phyloP scores from a whole-genome alignment of 2,113 vertebrate genomes.

The Alethe diademata region DNA sequence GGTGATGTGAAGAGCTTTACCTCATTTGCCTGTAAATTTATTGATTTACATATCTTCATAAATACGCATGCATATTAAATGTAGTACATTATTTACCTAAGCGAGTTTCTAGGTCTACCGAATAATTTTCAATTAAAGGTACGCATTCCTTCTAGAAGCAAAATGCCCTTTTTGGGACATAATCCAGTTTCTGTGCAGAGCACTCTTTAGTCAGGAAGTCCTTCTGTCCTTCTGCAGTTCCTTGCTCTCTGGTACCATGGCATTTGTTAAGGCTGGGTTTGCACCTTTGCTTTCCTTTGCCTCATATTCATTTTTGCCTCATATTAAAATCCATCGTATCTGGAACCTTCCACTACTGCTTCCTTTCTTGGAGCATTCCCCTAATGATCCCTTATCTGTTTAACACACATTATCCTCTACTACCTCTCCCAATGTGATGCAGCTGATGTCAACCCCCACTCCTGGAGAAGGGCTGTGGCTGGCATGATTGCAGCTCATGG shows the following conservation, averaged over 20 bases:
- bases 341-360: background rate
- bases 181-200: background rate
- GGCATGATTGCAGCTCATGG: background rate
- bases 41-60: background rate
- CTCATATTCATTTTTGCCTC: background rate
- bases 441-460: no score
- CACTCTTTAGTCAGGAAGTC: background rate
- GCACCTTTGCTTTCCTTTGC: background rate
- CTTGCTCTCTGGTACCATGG: background rate
- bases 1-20: background rate
- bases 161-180: background rate
- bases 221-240: background rate
- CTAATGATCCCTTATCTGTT: background rate
- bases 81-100: background rate
- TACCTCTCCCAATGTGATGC: rapidly evolving
- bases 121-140: background rate
- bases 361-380: background rate
- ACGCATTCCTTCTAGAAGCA: background rate
- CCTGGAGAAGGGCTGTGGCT: background rate
- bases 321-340: background rate
- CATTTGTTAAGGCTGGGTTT: background rate
- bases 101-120: background rate
- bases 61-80: background rate
- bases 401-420: background rate
- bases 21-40: background rate